A percentile compares a stretch with the other conserved stretches of the same genome.
These are phyloP conservation scores for Phortica variegata DNA, from an alignment of 1,140 invertebrate species.

Conservation along the genomic window DNA sequence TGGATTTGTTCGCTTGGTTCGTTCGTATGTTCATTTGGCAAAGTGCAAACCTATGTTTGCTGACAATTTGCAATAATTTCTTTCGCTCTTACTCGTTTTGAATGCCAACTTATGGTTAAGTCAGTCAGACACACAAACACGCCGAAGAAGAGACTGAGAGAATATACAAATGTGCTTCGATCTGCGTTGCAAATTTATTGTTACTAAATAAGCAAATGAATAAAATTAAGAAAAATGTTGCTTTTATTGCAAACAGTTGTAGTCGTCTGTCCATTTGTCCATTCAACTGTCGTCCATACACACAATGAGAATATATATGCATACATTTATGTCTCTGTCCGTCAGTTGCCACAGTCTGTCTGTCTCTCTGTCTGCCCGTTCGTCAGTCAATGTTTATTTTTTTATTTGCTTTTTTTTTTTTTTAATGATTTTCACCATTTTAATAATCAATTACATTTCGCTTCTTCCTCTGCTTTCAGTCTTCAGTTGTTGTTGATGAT, in stretches of 20 bases:
- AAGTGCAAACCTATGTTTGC: constrained; percentile 54
- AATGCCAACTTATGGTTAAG: constrained; percentile 33
- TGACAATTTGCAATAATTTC: constrained; percentile 53
- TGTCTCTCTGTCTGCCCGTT: no score
- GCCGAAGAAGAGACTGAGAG: not conserved
- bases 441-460: no score
- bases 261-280: no score
- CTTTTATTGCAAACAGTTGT: constrained; percentile 54
- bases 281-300: no score
- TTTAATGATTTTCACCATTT: no score
- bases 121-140: not conserved
- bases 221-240: constrained; percentile 54
- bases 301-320: no score
- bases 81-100: constrained; percentile 53
- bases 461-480: no score
- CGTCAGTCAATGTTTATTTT: no score
- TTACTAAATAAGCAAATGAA: constrained; percentile 53
- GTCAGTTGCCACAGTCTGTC: no score
- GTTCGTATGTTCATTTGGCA: constrained; percentile 37
- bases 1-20: not conserved
- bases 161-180: not conserved
- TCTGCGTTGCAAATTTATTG: constrained; percentile 41
- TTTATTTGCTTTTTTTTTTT: no score
- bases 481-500: no score
- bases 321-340: no score